A percentile compares a stretch with the other conserved stretches of the same genome.
phyloP scores from a whole-genome alignment of 2,113 vertebrate genomes.

The Myotis lucifugus region DNA sequence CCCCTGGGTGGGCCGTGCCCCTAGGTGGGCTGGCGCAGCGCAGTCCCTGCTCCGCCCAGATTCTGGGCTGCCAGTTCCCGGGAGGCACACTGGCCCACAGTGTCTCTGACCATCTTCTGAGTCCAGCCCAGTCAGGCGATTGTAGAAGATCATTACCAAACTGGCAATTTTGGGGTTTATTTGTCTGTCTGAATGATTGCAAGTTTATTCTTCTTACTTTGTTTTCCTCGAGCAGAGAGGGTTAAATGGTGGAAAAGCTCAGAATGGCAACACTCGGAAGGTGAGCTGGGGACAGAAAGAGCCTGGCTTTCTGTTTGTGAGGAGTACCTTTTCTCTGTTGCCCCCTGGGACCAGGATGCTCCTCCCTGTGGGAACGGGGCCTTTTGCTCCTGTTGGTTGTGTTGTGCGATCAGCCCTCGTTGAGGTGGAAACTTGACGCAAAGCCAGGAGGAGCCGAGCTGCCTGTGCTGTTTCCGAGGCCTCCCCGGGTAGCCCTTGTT shows the following conservation, averaged over 20 bases:
- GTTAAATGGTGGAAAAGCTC: background rate
- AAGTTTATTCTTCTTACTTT: background rate
- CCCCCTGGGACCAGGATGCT: background rate
- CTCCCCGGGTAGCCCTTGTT: conserved; percentile 50
- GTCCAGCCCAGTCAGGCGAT: background rate
- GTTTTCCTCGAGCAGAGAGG: background rate
- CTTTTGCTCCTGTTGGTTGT: background rate
- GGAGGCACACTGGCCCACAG: background rate
- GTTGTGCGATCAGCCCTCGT: background rate
- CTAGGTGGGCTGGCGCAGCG: fast-evolving
- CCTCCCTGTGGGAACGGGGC: background rate
- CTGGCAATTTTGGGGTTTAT: background rate
- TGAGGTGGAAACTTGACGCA: background rate
- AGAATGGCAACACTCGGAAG: background rate
- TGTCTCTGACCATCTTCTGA: background rate
- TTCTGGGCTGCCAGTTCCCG: background rate
- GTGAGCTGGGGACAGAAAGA: background rate
- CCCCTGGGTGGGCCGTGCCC: background rate
- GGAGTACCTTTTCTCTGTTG: background rate
- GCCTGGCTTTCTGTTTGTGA: background rate
- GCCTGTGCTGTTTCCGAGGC: background rate
- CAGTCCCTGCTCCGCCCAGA: background rate
- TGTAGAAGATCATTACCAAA: background rate
- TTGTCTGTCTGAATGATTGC: background rate
- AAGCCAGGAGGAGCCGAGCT: background rate